phyloP scores from a whole-genome alignment of 2,888 invertebrate genomes.

The Dioctria linearis region DNA sequence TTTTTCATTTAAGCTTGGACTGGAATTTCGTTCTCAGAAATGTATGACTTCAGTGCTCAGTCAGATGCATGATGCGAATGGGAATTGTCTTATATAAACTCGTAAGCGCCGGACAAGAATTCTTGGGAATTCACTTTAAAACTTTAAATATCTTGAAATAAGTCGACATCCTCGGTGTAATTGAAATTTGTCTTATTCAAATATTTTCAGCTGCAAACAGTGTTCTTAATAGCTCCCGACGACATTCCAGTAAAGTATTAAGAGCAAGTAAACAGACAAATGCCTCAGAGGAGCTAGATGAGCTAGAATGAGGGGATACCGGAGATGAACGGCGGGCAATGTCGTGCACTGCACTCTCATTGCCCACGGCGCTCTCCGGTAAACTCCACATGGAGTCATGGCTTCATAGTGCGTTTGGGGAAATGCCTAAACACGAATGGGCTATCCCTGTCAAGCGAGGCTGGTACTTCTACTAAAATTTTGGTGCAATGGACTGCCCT shows the following conservation, averaged over 20 bases:
- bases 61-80: background rate
- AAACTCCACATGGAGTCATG: too few relatives aligned
- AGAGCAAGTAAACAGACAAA: slow-evolving; percentile 30
- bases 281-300: background rate
- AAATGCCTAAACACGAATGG: too few relatives aligned
- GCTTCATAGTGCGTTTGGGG: too few relatives aligned
- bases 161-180: slow-evolving; percentile 27
- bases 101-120: background rate
- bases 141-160: slow-evolving; percentile 34
- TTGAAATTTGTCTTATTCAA: slow-evolving; percentile 39
- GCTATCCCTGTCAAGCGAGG: too few relatives aligned
- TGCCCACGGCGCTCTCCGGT: too few relatives aligned
- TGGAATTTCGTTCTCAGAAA: background rate
- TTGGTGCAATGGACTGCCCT: too few relatives aligned
- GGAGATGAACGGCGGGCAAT: too few relatives aligned
- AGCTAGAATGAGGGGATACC: too few relatives aligned
- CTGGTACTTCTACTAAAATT: too few relatives aligned
- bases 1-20: too few relatives aligned
- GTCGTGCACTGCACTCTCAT: too few relatives aligned
- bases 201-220: slow-evolving; percentile 42
- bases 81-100: background rate
- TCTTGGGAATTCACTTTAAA: slow-evolving; percentile 28
- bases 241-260: slow-evolving; percentile 40
- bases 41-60: background rate
- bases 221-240: slow-evolving; percentile 38